Evolutionary conservation across 2,888 invertebrate species (phyloP), one percentile per base, ranked within the genome.

Genomic region (Spisula subtruncata): DNA sequence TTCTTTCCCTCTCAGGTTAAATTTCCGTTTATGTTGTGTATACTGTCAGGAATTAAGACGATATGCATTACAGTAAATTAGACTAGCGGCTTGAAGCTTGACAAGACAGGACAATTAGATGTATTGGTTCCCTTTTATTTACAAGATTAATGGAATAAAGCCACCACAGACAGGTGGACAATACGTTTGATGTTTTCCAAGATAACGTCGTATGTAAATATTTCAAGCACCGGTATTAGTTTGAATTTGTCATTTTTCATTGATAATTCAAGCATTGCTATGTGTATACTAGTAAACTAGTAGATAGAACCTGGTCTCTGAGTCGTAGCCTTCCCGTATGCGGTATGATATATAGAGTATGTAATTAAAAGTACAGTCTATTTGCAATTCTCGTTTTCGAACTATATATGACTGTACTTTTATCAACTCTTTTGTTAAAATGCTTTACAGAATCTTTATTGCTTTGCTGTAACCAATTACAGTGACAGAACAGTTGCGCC

Each of bases 1-100:
- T 84, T 88, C 88, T 89, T 84, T 89, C 86, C 85, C 84, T 66
- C 51, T 91, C 91, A 56, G 32, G 71, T 35, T 80, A 60, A 79
- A 89, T 89, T 91, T 91, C 91, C 88, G 89, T 86, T 85, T 81
- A 82, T 35, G 51, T 48, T 83, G 86, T 66, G 75, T 66, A 35
- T 83, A 86, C 79, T 86, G 89, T 89, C 88, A 89, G 83, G 82
- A 87, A 82, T 71, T 60, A 81, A 85, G 86, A 86, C 83, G 90
- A 87, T 83, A 83, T 83, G 86, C 90, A 90, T 90, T 90, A 90
- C 82, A 88, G 83, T 85, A 86, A 86, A 90, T 88, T 85, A 88
- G 83, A 60, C 83, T 18, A 75, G 16, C 29, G 71, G 81, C 81
- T n/a, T 71, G 66, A 25, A 29, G 86, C 79, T 56, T 25, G 85